These are phyloP conservation scores for Samia ricini DNA, from an alignment of 1,140 invertebrate species.

Conservation along the genomic window DNA sequence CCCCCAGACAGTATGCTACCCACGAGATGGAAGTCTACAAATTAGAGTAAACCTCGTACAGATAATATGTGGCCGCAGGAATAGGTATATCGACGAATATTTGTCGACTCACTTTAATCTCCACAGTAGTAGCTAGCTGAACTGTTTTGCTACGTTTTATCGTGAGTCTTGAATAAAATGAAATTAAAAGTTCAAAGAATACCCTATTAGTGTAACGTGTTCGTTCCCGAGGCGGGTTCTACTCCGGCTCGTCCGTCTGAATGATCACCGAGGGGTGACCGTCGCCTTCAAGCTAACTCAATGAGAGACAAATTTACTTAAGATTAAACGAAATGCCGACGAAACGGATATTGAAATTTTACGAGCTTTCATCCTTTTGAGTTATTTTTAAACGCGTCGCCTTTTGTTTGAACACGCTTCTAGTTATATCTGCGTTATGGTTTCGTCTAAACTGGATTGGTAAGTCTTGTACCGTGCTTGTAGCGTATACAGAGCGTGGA, in stretches of 20 bases:
- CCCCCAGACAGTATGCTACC: too few relatives aligned
- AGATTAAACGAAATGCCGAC: not conserved
- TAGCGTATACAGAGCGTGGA: not conserved
- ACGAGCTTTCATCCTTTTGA: constrained; percentile 6
- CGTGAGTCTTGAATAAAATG: not conserved
- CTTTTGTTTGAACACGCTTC: not conserved
- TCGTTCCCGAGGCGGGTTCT: not conserved
- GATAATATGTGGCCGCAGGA: too few relatives aligned
- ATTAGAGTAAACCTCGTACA: too few relatives aligned
- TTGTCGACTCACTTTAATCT: too few relatives aligned
- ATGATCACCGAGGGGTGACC: not conserved
- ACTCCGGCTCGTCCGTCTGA: not conserved
- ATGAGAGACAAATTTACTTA: not conserved
- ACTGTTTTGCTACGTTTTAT: not conserved
- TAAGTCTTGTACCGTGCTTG: not conserved
- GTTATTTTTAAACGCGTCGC: constrained; percentile 7
- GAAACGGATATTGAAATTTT: constrained; percentile 8
- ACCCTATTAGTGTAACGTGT: not conserved
- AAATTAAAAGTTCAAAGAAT: not conserved
- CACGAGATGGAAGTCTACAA: too few relatives aligned
- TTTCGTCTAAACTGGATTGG: not conserved
- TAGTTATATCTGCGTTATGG: not conserved
- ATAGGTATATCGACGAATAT: too few relatives aligned
- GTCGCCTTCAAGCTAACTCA: not conserved
- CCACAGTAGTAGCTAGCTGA: too few relatives aligned